Conservation (phyloP, 2,888 invertebrate genomes). For the Notodonta ziczac region DNA sequence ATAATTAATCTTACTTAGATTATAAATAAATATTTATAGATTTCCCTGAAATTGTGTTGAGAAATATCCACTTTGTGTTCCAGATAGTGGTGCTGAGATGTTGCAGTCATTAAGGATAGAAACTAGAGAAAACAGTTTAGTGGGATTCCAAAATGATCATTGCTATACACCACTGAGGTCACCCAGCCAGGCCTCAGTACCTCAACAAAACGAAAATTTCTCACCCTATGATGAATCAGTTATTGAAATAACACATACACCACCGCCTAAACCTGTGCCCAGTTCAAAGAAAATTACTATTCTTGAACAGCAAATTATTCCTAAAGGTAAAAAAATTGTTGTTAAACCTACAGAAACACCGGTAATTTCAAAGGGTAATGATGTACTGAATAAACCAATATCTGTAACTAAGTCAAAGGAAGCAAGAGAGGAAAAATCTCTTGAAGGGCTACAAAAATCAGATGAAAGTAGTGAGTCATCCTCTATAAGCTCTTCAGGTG, state of each 20-base stretch:
- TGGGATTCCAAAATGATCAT: constrained; percentile 91
- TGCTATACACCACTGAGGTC: constrained; percentile 91
- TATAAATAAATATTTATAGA: neutral
- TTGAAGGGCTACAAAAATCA: constrained; percentile 63
- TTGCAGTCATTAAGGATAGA: constrained; percentile 78
- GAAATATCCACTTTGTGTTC: constrained; percentile 25
- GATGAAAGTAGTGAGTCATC: constrained; percentile 82
- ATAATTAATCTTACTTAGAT: too few relatives aligned
- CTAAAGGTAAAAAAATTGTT: constrained; percentile 78
- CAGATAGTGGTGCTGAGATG: constrained; percentile 82
- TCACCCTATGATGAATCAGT: constrained; percentile 71
- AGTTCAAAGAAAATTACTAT: constrained; percentile 79
- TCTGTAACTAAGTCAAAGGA: constrained; percentile 63
- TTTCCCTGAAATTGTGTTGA: neutral
- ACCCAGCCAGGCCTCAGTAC: constrained; percentile 81
- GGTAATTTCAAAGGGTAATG: constrained; percentile 70
- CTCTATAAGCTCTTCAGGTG: constrained; percentile 77
- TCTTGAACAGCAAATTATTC: constrained; percentile 77
- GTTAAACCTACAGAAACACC: constrained; percentile 66
- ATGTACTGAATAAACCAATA: constrained; percentile 68
- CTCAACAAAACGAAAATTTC: constrained; percentile 63
- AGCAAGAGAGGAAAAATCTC: constrained; percentile 52
- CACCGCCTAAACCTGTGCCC: constrained; percentile 73
- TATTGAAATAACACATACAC: constrained; percentile 74
- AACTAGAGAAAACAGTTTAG: constrained; percentile 81